phyloP scores from a whole-genome alignment of 2,797 vertebrate genomes.

The Mormyrus proboscirostris region DNA sequence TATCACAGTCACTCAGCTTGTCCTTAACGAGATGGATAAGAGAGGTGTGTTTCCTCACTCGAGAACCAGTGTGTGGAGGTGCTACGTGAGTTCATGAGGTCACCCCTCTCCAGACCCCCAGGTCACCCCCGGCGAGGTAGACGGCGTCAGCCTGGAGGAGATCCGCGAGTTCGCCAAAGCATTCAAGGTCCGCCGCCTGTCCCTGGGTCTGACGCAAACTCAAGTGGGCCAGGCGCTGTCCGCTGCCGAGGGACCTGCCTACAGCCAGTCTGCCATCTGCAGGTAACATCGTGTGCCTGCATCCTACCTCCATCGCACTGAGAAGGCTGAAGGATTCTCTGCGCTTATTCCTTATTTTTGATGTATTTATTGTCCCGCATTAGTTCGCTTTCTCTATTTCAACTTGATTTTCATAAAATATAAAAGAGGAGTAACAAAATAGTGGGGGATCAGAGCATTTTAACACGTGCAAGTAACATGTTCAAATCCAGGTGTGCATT shows the following conservation, averaged over 20 bases:
- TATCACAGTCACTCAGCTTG: background rate
- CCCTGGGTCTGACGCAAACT: constrained; percentile 97
- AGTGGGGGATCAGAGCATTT: constrained; percentile 45
- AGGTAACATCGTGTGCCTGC: constrained; percentile 69
- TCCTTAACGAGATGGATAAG: background rate
- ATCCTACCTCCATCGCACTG: background rate
- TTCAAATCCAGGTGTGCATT: background rate
- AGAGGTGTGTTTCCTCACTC: background rate
- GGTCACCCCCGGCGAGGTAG: constrained; percentile 90
- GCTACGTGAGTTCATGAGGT: background rate
- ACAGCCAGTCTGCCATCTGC: constrained; percentile 99
- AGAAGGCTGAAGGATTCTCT: constrained; percentile 3
- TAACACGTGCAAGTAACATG: background rate
- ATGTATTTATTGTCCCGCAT: background rate
- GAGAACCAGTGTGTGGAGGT: background rate
- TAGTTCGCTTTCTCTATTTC: constrained; percentile 30
- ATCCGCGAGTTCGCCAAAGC: constrained; percentile 99
- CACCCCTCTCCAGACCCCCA: constrained; percentile 73
- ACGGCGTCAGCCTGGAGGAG: constrained; percentile 98
- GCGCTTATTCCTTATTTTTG: background rate
- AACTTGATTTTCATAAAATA: constrained; percentile 33
- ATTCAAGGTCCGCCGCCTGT: constrained; percentile 98
- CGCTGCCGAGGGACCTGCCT: constrained; percentile 93
- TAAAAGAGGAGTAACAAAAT: constrained; percentile 57
- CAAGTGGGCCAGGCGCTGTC: constrained; percentile 99